Base-by-base conservation (phyloP, 2,888 invertebrate genomes). In the Harpalus rubripes region DNA sequence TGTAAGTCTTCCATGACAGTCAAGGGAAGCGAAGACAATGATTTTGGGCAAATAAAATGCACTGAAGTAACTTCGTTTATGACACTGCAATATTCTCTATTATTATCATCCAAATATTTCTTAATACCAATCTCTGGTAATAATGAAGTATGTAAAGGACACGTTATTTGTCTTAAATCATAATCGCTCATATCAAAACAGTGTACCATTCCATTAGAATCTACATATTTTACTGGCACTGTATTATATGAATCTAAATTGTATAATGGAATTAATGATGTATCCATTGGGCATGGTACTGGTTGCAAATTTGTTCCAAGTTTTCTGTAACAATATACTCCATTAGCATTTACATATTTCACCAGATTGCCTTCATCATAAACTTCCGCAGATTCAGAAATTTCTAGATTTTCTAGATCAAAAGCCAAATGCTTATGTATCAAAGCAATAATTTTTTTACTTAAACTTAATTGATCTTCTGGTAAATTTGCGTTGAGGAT, bases 91-190 rank as follows among this genome's bases (percentile, higher is more conserved):
- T 74, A 4, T 39, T 16, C 18, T 44, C 15, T 1, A n/a, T 18
- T 41, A 16, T 44, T 8, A 16, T 2, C 15, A n/a, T 74, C 72
- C 15, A 39, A 15, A n/a, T 74, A 39, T 74, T 74, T 74, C n/a
- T 18, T 41, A 39, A 41, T 5, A 22, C n/a, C 7, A 15, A 18
- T 74, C 1, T 16, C 15, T 78, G 78, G 78, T 52, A 78, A 52
- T 10, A 26, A 10, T 0, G 78, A 78, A 16, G 78, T 78, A 78
- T 78, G 58, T 8, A 18, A 52, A 56, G 32, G 68, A 68, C 68
- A 68, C 26, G 1, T 15, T 68, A 2, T 8, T 68, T 10, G 32
- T 39, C 5, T 15, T 7, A 26, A 0, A 10, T 32, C 39, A 5
- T 7, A 5, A 32, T 39, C 5, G n/a, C 7, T 26, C 16, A 68